Base-by-base conservation (phyloP, 2,888 invertebrate genomes). In the Ennomos fuscantarius region DNA sequence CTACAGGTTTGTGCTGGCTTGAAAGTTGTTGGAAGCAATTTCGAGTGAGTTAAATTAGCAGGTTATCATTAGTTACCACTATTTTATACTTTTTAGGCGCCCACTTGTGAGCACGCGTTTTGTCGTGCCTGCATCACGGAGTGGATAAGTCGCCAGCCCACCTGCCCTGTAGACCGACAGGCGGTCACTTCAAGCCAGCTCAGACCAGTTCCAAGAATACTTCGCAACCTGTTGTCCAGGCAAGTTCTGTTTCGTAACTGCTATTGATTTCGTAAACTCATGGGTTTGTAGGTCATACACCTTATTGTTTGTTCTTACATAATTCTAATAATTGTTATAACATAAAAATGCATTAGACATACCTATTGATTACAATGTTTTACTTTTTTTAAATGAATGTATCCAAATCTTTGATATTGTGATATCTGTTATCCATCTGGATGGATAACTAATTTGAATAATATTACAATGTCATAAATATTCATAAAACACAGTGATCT, bases 101-200 rank as follows among this genome's bases (percentile, higher is more conserved):
- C 98, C 48, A 95, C 95, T 73, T 99, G 99, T 87, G 99, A 99
- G 84, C 99, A 99, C 92, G 98, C 98, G 55, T 99, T 99, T 89
- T 99, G 99, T 86, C 95, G 96, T 73, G 95, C 95, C 47, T 99
- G 99, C 87, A 99, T 99, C 74, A 96, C 96, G 62, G 98, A 98
- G 89, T 99, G 99, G 99, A 95, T 99, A 68, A 96, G 96, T 66
- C 94, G 97, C 48, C 98, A 98, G 84, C 97, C 97, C 12, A 98
- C 97, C 35, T 99, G 99, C 81, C 99, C 99, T 3, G 96, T 99
- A 43, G 99, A 99, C 89, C 94, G 99, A 51, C 97, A 97, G 80
- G 95, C 96, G 48, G 96, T 99, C 69, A 97, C 97, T 36, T 94
- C 96, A n/a, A 95, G 95, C 62, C 98, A 98, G 86, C 93, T 99